Evolutionary conservation across 1,140 invertebrate species (phyloP).

Genomic region (Eumeta japonica): DNA sequence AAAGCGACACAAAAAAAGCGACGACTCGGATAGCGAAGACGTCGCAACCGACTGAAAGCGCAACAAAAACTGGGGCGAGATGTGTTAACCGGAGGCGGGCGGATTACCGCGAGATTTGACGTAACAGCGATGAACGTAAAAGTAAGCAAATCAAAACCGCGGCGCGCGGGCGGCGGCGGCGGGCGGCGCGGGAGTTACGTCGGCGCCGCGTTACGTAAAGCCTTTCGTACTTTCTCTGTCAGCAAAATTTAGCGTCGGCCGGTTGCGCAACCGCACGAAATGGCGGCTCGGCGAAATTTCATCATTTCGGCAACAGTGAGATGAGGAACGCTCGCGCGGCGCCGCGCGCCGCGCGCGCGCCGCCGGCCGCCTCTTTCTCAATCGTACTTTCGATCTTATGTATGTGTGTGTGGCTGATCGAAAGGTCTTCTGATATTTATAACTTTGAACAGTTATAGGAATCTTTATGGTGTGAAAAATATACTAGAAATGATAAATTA

Average conservation of each 20-base stretch:
- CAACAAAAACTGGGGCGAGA: slow-evolving; percentile 10
- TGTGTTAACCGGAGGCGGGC: slow-evolving; percentile 18
- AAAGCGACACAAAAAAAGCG: too few species aligned
- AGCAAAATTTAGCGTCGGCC: slow-evolving; percentile 54
- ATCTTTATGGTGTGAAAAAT: too few species aligned
- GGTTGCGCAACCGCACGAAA: slow-evolving; percentile 44
- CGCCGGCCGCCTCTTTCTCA: too few species aligned
- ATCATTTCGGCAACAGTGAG: slow-evolving; percentile 44
- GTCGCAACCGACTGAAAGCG: too few species aligned
- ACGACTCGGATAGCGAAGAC: too few species aligned
- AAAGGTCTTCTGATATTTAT: too few species aligned
- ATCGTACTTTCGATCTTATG: too few species aligned
- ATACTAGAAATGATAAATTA: too few species aligned
- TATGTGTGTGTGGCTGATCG: too few species aligned
- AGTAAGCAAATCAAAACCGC: slow-evolving; percentile 54
- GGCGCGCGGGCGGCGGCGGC: slow-evolving; percentile 34
- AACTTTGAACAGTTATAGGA: too few species aligned
- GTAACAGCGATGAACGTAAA: slow-evolving; percentile 45
- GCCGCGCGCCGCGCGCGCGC: too few species aligned
- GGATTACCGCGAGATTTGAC: slow-evolving; percentile 28
- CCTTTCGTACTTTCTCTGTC: slow-evolving; percentile 58
- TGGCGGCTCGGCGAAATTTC: slow-evolving; percentile 52
- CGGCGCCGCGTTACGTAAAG: slow-evolving; percentile 42
- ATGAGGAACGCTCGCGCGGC: slow-evolving; percentile 40
- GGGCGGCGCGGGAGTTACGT: slow-evolving; percentile 41